Base-by-base conservation (phyloP, 2,797 vertebrate genomes). In the Eulemur albifrons region DNA sequence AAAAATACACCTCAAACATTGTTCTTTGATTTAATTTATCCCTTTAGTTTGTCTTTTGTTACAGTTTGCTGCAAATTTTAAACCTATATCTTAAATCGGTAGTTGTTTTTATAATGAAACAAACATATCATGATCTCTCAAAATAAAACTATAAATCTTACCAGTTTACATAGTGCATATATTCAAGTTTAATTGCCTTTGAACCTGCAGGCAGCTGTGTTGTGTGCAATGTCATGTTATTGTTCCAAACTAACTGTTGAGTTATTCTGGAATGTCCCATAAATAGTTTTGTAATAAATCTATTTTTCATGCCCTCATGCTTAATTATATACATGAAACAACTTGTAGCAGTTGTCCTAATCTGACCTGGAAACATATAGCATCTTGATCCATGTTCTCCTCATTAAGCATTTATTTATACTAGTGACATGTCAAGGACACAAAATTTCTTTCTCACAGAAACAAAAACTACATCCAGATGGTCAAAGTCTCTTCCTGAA, bases 391-490 rank as follows among this genome's bases (percentile, higher is more conserved):
- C 54, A 76, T 88, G 96, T 96, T 88, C 40, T 97, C 95, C 90
- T 98, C 91, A 69, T 94, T 90, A 95, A 98, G 90, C 96, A 95
- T 97, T 97, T 98, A 98, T 98, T 98, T 98, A 97, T 95, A 93
- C 40, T 54, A 96, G 61, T 93, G 96, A 96, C 95, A 95, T 92
- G 93, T 98, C 97, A 98, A 98, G 98, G 97, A 97, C 96, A 98
- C 72, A 96, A 21, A 38, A 57, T 90, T 94, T 97, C 76, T 5
- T 92, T 97, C 92, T 97, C 82, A 87, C 81, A 96, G 88, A 96
- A 98, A 95, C 90, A 96, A 97, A 98, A 95, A 93, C 43, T 67
- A 97, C 96, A 98, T 96, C 79, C 88, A 97, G 93, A 96, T 98
- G 95, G 72, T 94, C 96, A 90, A 83, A 92, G 72, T 93, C 27